Evolutionary conservation across 2,113 vertebrate genomes (phyloP).

Genomic region (Aldabrachelys gigantea): DNA sequence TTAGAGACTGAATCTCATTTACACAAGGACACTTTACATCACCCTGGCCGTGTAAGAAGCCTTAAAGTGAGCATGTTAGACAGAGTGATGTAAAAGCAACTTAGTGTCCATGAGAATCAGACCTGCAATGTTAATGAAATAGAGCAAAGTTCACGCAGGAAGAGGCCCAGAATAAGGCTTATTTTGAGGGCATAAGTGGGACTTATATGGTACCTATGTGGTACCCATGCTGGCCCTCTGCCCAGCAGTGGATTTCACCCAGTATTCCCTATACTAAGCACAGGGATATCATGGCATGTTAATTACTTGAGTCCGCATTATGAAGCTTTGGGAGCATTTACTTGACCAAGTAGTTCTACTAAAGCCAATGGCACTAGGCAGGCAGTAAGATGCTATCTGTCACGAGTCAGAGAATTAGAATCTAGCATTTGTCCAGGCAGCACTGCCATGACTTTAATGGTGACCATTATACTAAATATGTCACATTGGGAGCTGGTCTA

Average conservation of each 20-base stretch:
- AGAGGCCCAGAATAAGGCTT: neutral
- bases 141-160: neutral
- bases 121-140: neutral
- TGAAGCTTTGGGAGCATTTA: neutral
- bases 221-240: neutral
- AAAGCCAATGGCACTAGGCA: neutral
- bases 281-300: rapidly evolving
- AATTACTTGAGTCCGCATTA: neutral
- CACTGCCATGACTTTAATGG: neutral
- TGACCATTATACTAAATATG: neutral
- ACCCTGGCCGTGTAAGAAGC: neutral
- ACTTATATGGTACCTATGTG: rapidly evolving
- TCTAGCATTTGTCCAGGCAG: neutral
- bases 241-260: rapidly evolving
- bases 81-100: neutral
- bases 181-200: neutral
- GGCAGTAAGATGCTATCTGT: neutral
- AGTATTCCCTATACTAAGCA: neutral
- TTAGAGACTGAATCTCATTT: neutral
- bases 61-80: neutral
- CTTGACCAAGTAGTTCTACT: neutral
- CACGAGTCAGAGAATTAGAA: neutral
- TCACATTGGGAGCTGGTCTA: neutral
- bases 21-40: neutral
- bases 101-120: neutral